These are phyloP conservation scores for Noctua comes DNA, from an alignment of 2,888 invertebrate genomes.

Conservation along the genomic window DNA sequence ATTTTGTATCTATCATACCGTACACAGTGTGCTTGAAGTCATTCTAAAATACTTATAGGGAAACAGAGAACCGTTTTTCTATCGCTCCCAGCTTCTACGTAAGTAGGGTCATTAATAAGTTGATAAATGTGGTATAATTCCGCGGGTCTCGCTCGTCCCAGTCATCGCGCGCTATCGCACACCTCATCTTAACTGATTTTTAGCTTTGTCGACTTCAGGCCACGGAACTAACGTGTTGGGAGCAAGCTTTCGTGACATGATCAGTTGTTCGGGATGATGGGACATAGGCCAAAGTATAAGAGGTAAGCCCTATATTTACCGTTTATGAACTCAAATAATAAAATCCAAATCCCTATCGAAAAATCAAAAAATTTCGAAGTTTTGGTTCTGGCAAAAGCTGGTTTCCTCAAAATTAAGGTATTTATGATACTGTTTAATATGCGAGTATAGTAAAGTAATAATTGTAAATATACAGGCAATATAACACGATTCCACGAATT, in stretches of 20 bases:
- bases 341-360: not conserved
- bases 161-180: conserved; percentile 72
- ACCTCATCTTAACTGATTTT: conserved; percentile 72
- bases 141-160: conserved; percentile 69
- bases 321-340: not conserved
- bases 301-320: not conserved
- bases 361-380: not conserved
- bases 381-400: not conserved
- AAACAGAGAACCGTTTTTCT: conserved; percentile 26
- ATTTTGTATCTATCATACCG: not conserved
- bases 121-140: conserved; percentile 77
- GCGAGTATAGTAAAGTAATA: too few species aligned
- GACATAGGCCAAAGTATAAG: not conserved
- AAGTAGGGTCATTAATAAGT: conserved; percentile 67
- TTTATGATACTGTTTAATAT: not conserved
- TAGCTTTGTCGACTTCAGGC: conserved; percentile 63
- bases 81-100: conserved; percentile 12
- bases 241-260: not conserved
- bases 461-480: not conserved
- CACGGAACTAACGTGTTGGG: conserved; percentile 13
- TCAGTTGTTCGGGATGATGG: not conserved
- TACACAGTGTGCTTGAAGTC: not conserved
- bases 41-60: not conserved
- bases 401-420: not conserved
- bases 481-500: not conserved